Percentiles rank a stretch among this genome's conserved stretches.
Evolutionary conservation across 2,888 invertebrate species (phyloP).

Genomic region (Tortricodes alternella): DNA sequence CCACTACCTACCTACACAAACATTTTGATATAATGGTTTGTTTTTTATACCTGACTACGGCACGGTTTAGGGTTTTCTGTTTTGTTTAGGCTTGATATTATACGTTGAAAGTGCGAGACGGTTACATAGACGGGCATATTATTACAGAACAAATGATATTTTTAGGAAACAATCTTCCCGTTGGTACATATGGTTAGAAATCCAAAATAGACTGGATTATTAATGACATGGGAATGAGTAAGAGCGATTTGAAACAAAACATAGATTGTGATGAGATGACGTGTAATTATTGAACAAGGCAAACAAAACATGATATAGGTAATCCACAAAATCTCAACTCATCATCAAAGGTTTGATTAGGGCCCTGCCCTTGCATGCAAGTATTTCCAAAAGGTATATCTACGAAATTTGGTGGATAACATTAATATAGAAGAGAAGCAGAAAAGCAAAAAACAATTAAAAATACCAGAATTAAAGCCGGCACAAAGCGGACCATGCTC

Average conservation of each 20-base stretch:
- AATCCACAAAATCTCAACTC: background rate
- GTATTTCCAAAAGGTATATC: no score
- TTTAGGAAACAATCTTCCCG: slow-evolving; percentile 20
- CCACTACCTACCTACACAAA: background rate
- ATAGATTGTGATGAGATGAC: slow-evolving; percentile 17
- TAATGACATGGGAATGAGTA: slow-evolving; percentile 10
- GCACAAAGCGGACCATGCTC: background rate
- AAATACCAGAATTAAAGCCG: background rate
- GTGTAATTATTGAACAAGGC: background rate
- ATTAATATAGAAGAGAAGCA: background rate
- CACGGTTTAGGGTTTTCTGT: no score
- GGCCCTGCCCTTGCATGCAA: no score
- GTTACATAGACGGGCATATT: background rate
- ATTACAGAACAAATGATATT: slow-evolving; percentile 3
- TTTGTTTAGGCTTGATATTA: no score
- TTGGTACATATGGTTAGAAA: slow-evolving; percentile 15
- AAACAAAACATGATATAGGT: background rate
- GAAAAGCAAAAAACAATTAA: background rate
- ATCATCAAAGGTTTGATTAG: background rate
- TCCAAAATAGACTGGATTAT: slow-evolving; percentile 17
- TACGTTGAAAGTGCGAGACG: no score
- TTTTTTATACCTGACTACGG: no score
- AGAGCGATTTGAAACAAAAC: background rate
- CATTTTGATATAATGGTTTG: no score
- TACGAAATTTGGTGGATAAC: background rate